Percentiles rank a stretch among this genome's conserved stretches.
phyloP scores from a whole-genome alignment of 2,113 vertebrate genomes.

The Poeciliopsis prolifica region DNA sequence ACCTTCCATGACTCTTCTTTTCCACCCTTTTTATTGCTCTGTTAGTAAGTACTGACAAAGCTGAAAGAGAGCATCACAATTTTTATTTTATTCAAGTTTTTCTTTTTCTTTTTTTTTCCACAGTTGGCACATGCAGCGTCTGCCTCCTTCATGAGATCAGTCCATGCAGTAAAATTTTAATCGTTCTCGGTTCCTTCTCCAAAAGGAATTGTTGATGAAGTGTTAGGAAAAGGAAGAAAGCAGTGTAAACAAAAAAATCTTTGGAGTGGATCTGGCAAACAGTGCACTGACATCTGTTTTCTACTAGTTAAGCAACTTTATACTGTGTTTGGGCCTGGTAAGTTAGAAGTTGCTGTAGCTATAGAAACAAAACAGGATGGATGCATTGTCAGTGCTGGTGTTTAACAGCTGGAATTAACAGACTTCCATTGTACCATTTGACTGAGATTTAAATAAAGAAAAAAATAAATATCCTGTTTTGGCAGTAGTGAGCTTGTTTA shows the following conservation, averaged over 20 bases:
- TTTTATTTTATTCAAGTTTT: slow-evolving; percentile 39
- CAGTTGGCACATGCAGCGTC: slow-evolving; percentile 28
- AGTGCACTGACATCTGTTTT: slow-evolving; percentile 65
- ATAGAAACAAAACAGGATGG: slow-evolving; percentile 80
- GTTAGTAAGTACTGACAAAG: slow-evolving; percentile 63
- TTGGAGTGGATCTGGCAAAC: slow-evolving; percentile 49
- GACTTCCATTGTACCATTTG: slow-evolving; percentile 59
- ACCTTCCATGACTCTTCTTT: slow-evolving; percentile 46
- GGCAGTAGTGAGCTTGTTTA: slow-evolving; percentile 68
- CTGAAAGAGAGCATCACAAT: slow-evolving; percentile 41
- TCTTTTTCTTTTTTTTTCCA: not conserved
- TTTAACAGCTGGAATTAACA: slow-evolving; percentile 57
- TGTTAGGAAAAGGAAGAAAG: slow-evolving; percentile 62
- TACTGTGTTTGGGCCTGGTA: slow-evolving; percentile 57
- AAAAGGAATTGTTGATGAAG: slow-evolving; percentile 60
- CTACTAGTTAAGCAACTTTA: slow-evolving; percentile 65
- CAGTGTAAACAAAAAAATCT: slow-evolving; percentile 54
- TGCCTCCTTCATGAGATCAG: slow-evolving; percentile 58
- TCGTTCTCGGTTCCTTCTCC: slow-evolving; percentile 20
- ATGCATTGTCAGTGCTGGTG: slow-evolving; percentile 51
- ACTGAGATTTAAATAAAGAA: slow-evolving; percentile 39
- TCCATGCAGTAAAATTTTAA: slow-evolving; percentile 49
- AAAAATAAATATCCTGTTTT: slow-evolving; percentile 73
- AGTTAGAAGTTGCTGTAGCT: slow-evolving; percentile 67
- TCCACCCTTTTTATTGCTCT: slow-evolving; percentile 38